A percentile compares a stretch with the other conserved stretches of the same genome.
Evolutionary conservation across 2,888 invertebrate genomes (phyloP).

Genomic region (Nipponacmea schrenckii): DNA sequence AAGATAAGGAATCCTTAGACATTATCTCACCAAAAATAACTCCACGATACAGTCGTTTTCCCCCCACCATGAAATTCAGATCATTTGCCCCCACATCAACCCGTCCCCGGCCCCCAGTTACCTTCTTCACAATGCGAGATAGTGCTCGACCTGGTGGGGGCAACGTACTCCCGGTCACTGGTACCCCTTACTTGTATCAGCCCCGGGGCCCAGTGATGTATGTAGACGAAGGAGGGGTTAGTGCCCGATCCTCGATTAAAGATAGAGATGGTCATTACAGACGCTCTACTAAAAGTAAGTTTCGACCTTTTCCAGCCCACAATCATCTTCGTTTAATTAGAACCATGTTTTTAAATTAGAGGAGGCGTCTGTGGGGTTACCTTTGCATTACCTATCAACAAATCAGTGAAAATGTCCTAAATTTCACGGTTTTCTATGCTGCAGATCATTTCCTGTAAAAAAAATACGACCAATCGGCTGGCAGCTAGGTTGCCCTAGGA

Average conservation of each 20-base stretch:
- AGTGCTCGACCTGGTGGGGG: neutral
- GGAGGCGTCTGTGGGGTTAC: too few relatives aligned
- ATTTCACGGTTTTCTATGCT: too few relatives aligned
- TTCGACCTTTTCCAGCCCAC: too few relatives aligned
- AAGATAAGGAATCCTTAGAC: neutral
- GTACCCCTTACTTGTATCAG: neutral
- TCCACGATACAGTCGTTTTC: neutral
- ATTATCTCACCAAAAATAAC: neutral
- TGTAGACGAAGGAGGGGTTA: neutral
- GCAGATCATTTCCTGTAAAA: too few relatives aligned
- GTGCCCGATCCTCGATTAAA: neutral
- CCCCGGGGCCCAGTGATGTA: neutral
- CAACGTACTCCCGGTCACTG: neutral
- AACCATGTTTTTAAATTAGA: too few relatives aligned
- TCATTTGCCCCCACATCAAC: neutral
- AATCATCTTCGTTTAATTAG: too few relatives aligned
- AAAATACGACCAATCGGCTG: too few relatives aligned
- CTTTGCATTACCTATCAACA: too few relatives aligned
- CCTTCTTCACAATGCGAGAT: neutral
- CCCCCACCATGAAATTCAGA: neutral
- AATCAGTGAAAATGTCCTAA: too few relatives aligned
- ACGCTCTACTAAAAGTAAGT: neutral
- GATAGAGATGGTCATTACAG: neutral
- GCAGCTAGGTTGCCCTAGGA: too few relatives aligned
- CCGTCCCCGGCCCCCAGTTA: neutral